Base-by-base conservation (phyloP, 2,888 invertebrate species). In the Amphipoea lucens region DNA sequence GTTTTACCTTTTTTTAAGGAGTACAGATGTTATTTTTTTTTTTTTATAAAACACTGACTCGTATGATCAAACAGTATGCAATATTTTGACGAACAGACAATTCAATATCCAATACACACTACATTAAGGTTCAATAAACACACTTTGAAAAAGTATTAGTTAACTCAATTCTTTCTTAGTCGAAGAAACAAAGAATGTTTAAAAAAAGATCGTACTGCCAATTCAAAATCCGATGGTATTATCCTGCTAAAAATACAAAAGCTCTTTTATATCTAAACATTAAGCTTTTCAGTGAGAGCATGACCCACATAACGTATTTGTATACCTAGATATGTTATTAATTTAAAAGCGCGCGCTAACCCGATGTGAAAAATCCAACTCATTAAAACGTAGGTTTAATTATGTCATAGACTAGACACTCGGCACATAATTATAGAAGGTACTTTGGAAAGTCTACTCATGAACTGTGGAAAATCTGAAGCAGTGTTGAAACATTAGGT, bases 331-430 rank as follows among this genome's bases (percentile, higher is more conserved):
- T 63, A 78, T 78, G 80, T 79, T 85, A 89, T 87, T 81, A 87
- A 84, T 84, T 78, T 85, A 84, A 88, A 89, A 85, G 77, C 79
- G 42, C 29, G 62, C 78, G 74, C 76, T 79, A 86, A 74, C 76
- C 11, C 69, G 76, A 87, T 75, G 77, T 83, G 76, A 87, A 87
- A 89, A 87, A 87, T 86, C 63, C 83, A 76, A 86, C 89, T 89
- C 90, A 89, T 90, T 90, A 90, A 90, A 90, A 90, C 71, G 81
- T 82, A 81, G 84, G 74, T 88, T 88, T 89, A 88, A 90, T 90
- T 90, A 90, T 85, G 78, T 87, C 79, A 82, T 88, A 88, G 86
- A 87, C 86, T 82, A 86, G 82, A 89, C 74, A 88, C 86, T 86
- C 72, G 40, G 84, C 63, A 74, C 72, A 81, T 87, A 88, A 90